A percentile compares a stretch with the other conserved stretches of the same genome.
Evolutionary conservation across 2,888 invertebrate species (phyloP).

Genomic region (Agrilus mali): DNA sequence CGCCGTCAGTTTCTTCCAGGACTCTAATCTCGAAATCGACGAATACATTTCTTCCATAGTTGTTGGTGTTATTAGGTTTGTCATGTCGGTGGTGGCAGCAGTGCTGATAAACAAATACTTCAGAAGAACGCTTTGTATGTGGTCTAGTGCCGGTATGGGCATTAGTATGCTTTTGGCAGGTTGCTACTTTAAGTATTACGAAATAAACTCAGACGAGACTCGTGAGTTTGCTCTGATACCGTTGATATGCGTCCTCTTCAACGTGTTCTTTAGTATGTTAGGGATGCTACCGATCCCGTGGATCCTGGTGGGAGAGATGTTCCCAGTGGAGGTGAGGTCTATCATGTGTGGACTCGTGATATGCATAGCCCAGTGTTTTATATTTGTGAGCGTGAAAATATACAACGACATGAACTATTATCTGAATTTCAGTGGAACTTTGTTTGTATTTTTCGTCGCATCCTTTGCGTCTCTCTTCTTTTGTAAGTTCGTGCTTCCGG

Average conservation of each 20-base stretch:
- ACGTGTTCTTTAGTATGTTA: slow-evolving; percentile 61
- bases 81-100: slow-evolving; percentile 55
- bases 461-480: slow-evolving; percentile 49
- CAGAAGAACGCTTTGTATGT: slow-evolving; percentile 48
- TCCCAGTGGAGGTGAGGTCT: slow-evolving; percentile 54
- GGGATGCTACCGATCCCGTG: slow-evolving; percentile 62
- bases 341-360: slow-evolving; percentile 58
- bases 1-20: slow-evolving; percentile 56
- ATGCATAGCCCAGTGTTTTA: slow-evolving; percentile 54
- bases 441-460: slow-evolving; percentile 49
- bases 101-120: slow-evolving; percentile 51
- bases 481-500: slow-evolving; percentile 48
- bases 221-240: slow-evolving; percentile 31
- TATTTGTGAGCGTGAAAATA: slow-evolving; percentile 58
- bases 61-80: slow-evolving; percentile 51
- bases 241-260: slow-evolving; percentile 49
- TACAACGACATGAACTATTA: slow-evolving; percentile 48
- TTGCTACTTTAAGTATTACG: slow-evolving; percentile 29
- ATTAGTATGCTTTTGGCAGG: slow-evolving; percentile 40
- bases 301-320: slow-evolving; percentile 63
- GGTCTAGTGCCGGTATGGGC: slow-evolving; percentile 53
- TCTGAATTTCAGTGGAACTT: slow-evolving; percentile 47
- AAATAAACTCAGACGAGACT: slow-evolving; percentile 20
- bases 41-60: slow-evolving; percentile 58
- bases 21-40: slow-evolving; percentile 48